phyloP scores from a whole-genome alignment of 2,888 invertebrate genomes.

The Lithodes maja region DNA sequence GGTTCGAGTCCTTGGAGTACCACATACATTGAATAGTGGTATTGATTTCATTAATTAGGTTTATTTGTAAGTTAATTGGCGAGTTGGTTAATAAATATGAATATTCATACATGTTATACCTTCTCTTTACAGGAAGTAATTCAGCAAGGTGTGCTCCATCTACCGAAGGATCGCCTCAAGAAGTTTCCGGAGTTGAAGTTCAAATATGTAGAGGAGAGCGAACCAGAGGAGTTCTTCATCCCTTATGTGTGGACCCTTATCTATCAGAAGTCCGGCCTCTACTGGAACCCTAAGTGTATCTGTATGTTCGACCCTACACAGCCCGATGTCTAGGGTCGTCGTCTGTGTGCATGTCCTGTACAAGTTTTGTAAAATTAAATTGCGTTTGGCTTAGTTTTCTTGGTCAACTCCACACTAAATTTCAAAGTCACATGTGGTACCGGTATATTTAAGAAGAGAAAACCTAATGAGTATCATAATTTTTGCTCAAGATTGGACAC shows the following conservation, averaged over 20 bases:
- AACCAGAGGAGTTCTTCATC: constrained; percentile 99
- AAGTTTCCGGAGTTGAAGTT: constrained; percentile 99
- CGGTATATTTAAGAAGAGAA: no score
- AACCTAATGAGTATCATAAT: no score
- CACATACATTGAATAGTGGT: no score
- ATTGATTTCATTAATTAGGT: no score
- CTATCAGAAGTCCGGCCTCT: constrained; percentile 77
- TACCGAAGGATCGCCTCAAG: constrained; percentile 77
- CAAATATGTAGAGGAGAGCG: constrained; percentile 98
- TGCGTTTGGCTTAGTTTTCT: no score
- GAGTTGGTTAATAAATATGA: no score
- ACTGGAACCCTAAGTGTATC: constrained; percentile 77
- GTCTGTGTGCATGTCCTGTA: not conserved
- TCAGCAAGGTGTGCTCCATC: constrained; percentile 68
- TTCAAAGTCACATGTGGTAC: no score
- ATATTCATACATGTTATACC: no score
- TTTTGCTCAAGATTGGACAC: no score
- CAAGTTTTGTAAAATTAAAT: not conserved
- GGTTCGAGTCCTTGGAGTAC: no score
- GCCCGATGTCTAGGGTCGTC: constrained; percentile 40
- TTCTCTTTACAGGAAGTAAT: constrained; percentile 59
- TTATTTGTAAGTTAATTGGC: no score
- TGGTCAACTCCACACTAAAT: no score
- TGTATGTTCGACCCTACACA: constrained; percentile 72
- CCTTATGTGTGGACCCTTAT: constrained; percentile 99